phyloP scores from a whole-genome alignment of 2,888 invertebrate species.

The Leptodirus hochenwartii region DNA sequence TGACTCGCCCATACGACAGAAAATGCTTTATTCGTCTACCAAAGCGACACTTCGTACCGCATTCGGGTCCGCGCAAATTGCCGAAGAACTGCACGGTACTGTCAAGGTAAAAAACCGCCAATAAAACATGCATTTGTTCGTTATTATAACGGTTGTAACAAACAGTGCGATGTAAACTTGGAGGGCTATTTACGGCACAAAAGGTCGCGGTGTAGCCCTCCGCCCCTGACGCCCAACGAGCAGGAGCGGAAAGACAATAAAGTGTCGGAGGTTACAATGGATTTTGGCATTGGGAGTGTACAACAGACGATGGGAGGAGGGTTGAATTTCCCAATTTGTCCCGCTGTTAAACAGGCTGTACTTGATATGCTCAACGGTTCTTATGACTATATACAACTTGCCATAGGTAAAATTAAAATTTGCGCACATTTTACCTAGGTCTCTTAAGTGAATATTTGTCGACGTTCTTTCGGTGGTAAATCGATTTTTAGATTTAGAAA shows the following conservation, averaged over 20 bases:
- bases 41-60: slow-evolving; percentile 93
- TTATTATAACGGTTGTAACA: neutral
- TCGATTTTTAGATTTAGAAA: slow-evolving; percentile 52
- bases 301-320: slow-evolving; percentile 86
- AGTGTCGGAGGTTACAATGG: slow-evolving; percentile 47
- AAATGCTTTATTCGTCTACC: slow-evolving; percentile 96
- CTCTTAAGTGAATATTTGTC: too few species aligned
- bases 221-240: slow-evolving; percentile 76
- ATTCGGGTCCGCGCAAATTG: slow-evolving; percentile 86
- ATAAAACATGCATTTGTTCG: neutral
- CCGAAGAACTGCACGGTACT: slow-evolving; percentile 88
- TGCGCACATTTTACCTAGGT: neutral
- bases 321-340: slow-evolving; percentile 73
- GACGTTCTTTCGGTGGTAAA: too few species aligned
- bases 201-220: slow-evolving; percentile 61
- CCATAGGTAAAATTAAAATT: slow-evolving; percentile 41
- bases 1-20: slow-evolving; percentile 72
- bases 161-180: slow-evolving; percentile 68
- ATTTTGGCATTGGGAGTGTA: slow-evolving; percentile 63
- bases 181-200: slow-evolving; percentile 69
- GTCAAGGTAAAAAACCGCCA: slow-evolving; percentile 31
- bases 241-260: slow-evolving; percentile 68
- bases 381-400: slow-evolving; percentile 79
- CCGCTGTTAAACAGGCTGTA: slow-evolving; percentile 60
- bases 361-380: slow-evolving; percentile 50